Percentiles rank a stretch among this genome's conserved stretches.
phyloP scores from a whole-genome alignment of 2,113 vertebrate genomes.

The Syrrhaptes paradoxus region DNA sequence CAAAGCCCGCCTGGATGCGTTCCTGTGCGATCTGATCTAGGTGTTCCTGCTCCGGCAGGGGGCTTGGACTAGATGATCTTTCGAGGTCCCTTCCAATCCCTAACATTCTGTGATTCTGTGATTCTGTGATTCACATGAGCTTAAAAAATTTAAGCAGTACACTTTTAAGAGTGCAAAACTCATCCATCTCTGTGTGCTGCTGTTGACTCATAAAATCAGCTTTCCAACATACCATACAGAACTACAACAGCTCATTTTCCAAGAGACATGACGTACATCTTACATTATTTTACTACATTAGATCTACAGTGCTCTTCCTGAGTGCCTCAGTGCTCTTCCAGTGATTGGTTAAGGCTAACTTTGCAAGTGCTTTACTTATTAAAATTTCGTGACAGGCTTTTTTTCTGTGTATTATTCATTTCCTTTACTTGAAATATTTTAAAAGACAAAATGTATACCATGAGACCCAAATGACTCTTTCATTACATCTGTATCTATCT shows the following conservation, averaged over 20 bases:
- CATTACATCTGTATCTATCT: not conserved
- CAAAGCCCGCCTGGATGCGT: no score
- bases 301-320: not conserved
- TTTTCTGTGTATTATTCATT: not conserved
- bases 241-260: not conserved
- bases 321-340: not conserved
- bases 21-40: no score
- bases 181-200: not conserved
- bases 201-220: not conserved
- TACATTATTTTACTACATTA: not conserved
- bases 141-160: not conserved
- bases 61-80: no score
- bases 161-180: not conserved
- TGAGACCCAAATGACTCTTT: not conserved
- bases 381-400: not conserved
- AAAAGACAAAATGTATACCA: not conserved
- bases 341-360: not conserved
- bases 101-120: no score
- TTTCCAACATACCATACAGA: not conserved
- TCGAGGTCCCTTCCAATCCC: no score
- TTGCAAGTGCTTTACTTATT: not conserved
- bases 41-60: no score
- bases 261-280: not conserved
- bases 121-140: no score
- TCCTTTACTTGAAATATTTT: not conserved